Percentiles rank a stretch among this genome's conserved stretches.
Evolutionary conservation across 1,140 invertebrate genomes (phyloP).

Genomic region (Achroia grisella): DNA sequence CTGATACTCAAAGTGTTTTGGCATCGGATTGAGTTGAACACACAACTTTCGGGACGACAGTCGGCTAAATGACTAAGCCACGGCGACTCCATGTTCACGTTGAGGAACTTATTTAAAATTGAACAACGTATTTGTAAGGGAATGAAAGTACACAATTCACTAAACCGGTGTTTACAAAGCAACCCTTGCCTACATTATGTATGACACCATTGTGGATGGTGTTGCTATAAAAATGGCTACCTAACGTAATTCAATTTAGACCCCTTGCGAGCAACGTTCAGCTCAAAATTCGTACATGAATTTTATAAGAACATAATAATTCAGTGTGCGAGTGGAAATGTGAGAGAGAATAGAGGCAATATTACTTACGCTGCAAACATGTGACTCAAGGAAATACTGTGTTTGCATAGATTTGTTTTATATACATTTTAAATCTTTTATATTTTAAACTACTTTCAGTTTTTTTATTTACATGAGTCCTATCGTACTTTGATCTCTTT

Average conservation of each 20-base stretch:
- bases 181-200: slow-evolving; percentile 16
- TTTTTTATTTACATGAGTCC: too few species aligned
- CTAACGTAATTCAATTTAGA: slow-evolving; percentile 26
- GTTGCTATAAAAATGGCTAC: slow-evolving; percentile 20
- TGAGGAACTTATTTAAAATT: too few species aligned
- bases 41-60: too few species aligned
- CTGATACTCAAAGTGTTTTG: too few species aligned
- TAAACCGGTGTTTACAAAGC: slow-evolving; percentile 11
- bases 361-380: neutral
- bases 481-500: too few species aligned
- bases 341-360: neutral
- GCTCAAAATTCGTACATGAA: slow-evolving; percentile 22
- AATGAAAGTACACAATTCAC: neutral
- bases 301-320: slow-evolving; percentile 19
- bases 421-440: too few species aligned
- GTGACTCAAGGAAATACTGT: too few species aligned
- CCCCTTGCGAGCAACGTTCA: slow-evolving; percentile 7
- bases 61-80: too few species aligned
- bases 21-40: too few species aligned
- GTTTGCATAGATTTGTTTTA: too few species aligned
- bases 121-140: too few species aligned
- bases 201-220: slow-evolving; percentile 6
- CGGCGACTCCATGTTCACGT: neutral
- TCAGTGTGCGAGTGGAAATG: slow-evolving; percentile 2
- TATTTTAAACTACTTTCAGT: too few species aligned